Percentiles rank a stretch among this genome's conserved stretches.
Conservation (phyloP, 2,113 vertebrate genomes). For the Nansenia antarctica region DNA sequence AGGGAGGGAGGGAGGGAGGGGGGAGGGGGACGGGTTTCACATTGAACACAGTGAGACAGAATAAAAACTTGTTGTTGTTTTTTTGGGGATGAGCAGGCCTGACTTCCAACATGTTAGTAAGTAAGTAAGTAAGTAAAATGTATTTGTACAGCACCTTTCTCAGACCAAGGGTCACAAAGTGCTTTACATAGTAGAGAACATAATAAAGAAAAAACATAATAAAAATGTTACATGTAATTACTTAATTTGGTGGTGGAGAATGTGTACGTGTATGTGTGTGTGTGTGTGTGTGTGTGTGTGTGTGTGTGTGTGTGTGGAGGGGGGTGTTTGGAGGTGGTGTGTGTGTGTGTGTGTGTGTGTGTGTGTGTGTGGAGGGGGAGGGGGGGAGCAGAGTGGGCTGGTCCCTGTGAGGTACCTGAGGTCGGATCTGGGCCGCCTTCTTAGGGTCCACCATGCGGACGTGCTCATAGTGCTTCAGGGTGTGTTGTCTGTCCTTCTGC, state of each 20-base stretch:
- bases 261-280: not conserved
- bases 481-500: conserved; percentile 94
- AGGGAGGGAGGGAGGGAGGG: not conserved
- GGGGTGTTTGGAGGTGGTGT: not conserved
- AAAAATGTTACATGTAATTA: no score
- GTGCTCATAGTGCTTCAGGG: conserved; percentile 92
- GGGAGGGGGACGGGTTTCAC: not conserved
- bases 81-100: no score
- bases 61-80: not conserved
- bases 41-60: not conserved
- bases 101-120: no score
- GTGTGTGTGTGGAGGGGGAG: no score
- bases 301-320: not conserved
- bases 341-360: not conserved
- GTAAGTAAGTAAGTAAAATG: no score
- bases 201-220: no score
- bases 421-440: conserved; percentile 94
- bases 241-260: not conserved
- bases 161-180: no score
- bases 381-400: not conserved
- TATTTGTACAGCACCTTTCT: no score
- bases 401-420: conserved; percentile 77
- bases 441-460: conserved; percentile 91
- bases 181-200: no score
- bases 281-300: no score